These are phyloP conservation scores for Epinephelus malabaricus DNA, from an alignment of 2,797 vertebrate genomes.

Conservation along the genomic window DNA sequence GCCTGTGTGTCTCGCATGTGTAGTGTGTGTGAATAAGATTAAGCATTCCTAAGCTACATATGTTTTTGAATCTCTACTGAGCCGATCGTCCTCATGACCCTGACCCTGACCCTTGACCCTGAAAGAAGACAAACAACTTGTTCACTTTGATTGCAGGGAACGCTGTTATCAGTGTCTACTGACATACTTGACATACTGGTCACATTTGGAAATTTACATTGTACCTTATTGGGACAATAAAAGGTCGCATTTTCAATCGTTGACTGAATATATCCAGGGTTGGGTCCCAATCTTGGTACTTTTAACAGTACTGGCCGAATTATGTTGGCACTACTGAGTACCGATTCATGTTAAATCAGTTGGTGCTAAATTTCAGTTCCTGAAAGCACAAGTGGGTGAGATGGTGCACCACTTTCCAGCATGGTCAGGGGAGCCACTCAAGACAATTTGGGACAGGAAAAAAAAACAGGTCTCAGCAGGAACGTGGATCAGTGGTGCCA, in stretches of 20 bases:
- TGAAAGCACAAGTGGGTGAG: no score
- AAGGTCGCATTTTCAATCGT: neutral
- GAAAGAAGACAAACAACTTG: slow-evolving; percentile 16
- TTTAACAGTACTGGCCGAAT: no score
- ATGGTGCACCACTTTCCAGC: no score
- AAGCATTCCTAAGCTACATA: slow-evolving; percentile 18
- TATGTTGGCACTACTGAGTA: no score
- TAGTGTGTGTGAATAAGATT: slow-evolving; percentile 24
- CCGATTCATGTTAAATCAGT: no score
- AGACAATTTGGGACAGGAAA: no score
- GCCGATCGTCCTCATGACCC: neutral
- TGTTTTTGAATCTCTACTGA: slow-evolving; percentile 25
- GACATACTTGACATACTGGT: neutral
- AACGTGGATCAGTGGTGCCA: no score
- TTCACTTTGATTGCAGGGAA: slow-evolving; percentile 37
- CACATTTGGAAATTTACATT: neutral
- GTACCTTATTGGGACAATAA: neutral
- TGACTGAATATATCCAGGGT: no score
- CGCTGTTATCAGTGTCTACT: neutral
- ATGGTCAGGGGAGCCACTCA: no score
- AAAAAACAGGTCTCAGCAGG: no score
- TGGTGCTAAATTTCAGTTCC: no score
- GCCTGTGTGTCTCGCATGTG: neutral
- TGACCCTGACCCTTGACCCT: neutral
- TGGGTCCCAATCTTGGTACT: no score